Evolutionary conservation across 2,888 invertebrate species (phyloP).

Genomic region (Eupithecia insigniata): DNA sequence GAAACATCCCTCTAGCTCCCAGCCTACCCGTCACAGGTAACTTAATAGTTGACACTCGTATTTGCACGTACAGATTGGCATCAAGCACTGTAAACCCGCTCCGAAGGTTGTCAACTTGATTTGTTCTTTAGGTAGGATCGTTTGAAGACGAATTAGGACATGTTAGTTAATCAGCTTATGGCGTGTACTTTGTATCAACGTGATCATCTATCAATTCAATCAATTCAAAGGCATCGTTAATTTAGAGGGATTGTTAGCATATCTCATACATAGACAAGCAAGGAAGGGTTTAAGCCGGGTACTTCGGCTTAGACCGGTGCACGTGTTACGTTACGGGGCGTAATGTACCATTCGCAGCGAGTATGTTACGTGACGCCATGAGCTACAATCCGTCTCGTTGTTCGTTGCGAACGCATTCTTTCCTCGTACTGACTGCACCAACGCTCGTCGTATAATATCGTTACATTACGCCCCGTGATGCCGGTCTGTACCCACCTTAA

Average conservation of each 20-base stretch:
- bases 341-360: too few species aligned
- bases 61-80: conserved; percentile 39
- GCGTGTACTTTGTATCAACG: conserved; percentile 5
- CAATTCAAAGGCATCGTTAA: neutral
- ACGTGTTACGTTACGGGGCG: too few species aligned
- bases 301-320: too few species aligned
- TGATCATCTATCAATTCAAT: neutral
- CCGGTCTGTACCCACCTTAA: too few species aligned
- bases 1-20: neutral
- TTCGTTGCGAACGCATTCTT: too few species aligned
- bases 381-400: too few species aligned
- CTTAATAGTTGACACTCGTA: conserved; percentile 14
- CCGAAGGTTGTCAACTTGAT: conserved; percentile 29
- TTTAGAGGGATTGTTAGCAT: neutral
- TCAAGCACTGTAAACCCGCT: conserved; percentile 27
- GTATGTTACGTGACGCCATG: too few species aligned
- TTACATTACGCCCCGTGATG: too few species aligned
- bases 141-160: conserved; percentile 28
- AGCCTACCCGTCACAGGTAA: conserved; percentile 19
- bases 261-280: neutral
- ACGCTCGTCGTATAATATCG: too few species aligned
- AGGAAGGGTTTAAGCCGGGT: neutral
- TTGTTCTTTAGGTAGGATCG: conserved; percentile 36
- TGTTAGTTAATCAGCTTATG: conserved; percentile 26
- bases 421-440: too few species aligned